Evolutionary conservation across 2,113 vertebrate species (phyloP).

Genomic region (Asarcornis scutulata): DNA sequence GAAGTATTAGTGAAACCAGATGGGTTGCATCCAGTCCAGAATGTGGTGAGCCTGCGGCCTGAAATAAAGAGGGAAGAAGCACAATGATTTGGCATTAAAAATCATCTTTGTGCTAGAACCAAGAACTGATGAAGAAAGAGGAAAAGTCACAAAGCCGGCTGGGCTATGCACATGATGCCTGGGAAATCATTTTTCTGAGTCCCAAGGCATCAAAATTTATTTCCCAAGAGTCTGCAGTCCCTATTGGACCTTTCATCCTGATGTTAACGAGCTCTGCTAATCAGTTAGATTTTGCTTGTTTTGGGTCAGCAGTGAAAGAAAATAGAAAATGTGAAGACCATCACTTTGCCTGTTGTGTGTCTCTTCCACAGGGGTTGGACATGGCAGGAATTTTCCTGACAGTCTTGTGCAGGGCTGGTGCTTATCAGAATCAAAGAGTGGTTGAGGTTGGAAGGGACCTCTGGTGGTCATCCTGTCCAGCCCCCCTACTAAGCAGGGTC

Average conservation of each 20-base stretch:
- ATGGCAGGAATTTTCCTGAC: neutral
- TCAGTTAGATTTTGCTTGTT: neutral
- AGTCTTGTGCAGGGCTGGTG: neutral
- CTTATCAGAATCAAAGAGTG: neutral
- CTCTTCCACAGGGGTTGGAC: neutral
- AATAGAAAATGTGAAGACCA: neutral
- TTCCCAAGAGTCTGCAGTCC: neutral
- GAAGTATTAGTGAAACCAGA: conserved; percentile 67
- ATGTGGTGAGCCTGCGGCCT: conserved; percentile 56
- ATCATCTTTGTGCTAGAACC: conserved; percentile 28
- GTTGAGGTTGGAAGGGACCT: neutral
- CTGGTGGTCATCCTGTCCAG: too few relatives aligned
- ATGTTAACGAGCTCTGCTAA: neutral
- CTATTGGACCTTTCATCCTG: neutral
- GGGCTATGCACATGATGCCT: neutral
- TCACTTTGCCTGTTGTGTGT: accelerated
- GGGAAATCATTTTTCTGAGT: neutral
- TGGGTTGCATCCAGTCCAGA: conserved; percentile 64
- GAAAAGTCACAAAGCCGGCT: neutral
- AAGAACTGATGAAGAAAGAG: conserved; percentile 14
- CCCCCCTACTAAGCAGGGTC: neutral
- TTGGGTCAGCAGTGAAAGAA: neutral
- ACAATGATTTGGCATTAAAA: conserved; percentile 68
- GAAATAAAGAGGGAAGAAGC: conserved; percentile 56
- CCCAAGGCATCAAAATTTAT: neutral